Base-by-base conservation (phyloP, 35 echinoderm and acorn worm species). In the Strongylocentrotus purpuratus region DNA sequence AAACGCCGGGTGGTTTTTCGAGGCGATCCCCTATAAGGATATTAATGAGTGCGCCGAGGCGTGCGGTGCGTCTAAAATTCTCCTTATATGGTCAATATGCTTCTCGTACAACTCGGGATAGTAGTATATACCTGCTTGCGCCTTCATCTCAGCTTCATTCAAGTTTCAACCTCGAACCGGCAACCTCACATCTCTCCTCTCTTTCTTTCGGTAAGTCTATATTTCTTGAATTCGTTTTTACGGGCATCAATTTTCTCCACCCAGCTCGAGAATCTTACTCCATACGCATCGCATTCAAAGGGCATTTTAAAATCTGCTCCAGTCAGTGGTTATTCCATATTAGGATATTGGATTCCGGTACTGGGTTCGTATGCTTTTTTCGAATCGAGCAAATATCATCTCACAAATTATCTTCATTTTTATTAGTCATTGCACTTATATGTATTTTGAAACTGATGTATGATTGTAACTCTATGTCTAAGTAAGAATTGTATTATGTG, bases 81-180 rank as follows among this genome's bases (percentile, higher is more conserved):
- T 93, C 91, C 91, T 93, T 93, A 93, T 93, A 93, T 93, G 91
- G 91, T 93, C 91, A 93, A 93, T 17, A 47, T 93, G 45, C n/a
- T 93, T 47, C 91, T 11, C 91, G 91, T 93, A 47, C n/a, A 2
- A 33, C 20, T n/a, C 10, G 9, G 91, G 46, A 11, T 4, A 48
- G 11, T 47, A 93, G 11, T 32, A 87, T 87, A 87, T 35, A 87
- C 31, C 86, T 10, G 86, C 9, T 31, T 31, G 86, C n/a, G 5
- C n/a, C 86, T 87, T 35, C n/a, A 18, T 32, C 2, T 31, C 33
- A 14, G 4, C 86, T 13, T 87, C 86, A 87, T 87, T 87, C 33
- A 41, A 41, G 35, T 41, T 41, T 41, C 86, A 87, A 87, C 86
- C 25, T 87, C 18, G 33, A 35, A 87, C 86, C 31, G 20, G 86